Evolutionary conservation across 2,888 invertebrate species (phyloP).

Genomic region (Rhagophthalmus giganteus): DNA sequence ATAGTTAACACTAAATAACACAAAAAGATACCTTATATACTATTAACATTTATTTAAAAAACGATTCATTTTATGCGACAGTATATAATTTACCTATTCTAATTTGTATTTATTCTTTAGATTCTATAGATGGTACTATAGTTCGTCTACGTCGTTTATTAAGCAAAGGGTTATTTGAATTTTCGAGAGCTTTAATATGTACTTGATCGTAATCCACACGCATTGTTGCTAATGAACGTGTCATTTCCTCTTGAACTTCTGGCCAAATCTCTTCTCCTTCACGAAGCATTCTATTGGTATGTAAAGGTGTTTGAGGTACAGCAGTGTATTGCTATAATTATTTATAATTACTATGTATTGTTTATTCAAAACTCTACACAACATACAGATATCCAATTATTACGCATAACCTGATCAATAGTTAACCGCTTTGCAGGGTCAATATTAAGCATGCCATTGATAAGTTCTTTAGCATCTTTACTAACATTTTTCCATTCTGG

Average conservation of each 20-base stretch:
- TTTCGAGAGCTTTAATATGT: slow-evolving; percentile 89
- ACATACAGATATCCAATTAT: slow-evolving; percentile 84
- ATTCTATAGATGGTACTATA: slow-evolving; percentile 19
- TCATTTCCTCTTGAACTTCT: slow-evolving; percentile 99
- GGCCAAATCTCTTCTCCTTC: slow-evolving; percentile 95
- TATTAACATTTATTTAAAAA: slow-evolving; percentile 6
- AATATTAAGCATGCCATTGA: slow-evolving; percentile 90
- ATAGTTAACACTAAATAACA: slow-evolving; percentile 2
- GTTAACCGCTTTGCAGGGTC: slow-evolving; percentile 87
- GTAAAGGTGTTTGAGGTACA: slow-evolving; percentile 94
- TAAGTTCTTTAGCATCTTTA: slow-evolving; percentile 92
- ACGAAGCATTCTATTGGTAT: slow-evolving; percentile 84
- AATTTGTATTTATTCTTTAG: slow-evolving; percentile 28
- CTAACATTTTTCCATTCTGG: slow-evolving; percentile 97
- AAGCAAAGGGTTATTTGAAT: slow-evolving; percentile 89
- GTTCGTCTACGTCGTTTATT: slow-evolving; percentile 73
- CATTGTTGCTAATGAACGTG: slow-evolving; percentile 95
- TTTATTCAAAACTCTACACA: no score
- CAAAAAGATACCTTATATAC: slow-evolving; percentile 16
- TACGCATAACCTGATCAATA: slow-evolving; percentile 88
- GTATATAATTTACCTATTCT: no score
- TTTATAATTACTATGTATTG: no score
- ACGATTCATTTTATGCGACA: slow-evolving; percentile 4
- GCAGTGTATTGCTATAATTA: slow-evolving; percentile 65
- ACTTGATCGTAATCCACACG: slow-evolving; percentile 96